Base-by-base conservation (phyloP, 2,888 invertebrate species). In the Epistrophe grossulariae region DNA sequence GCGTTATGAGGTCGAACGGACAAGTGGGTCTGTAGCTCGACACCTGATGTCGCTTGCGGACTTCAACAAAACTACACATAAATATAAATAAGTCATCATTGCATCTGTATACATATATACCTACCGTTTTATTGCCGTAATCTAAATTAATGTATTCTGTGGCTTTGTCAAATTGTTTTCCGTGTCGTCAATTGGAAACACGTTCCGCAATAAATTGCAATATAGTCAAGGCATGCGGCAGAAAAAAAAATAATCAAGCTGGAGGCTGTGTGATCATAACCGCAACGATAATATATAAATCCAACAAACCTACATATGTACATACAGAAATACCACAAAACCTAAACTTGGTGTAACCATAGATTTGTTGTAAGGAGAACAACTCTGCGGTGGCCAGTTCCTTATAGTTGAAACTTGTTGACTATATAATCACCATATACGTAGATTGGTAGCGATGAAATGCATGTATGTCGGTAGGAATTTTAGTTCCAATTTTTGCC, bases 91-190 rank as follows among this genome's bases (percentile, higher is more conserved):
- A 45, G 55, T 3, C n/a, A n/a, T 4, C 38, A 19, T 28, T 19
- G n/a, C 28, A 55, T 28, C 4, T n/a, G n/a, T 15, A 9, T n/a
- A 52, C 10, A 1, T 52, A 24, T 2, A 1, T 60, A 40, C 50
- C 31, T 24, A 24, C 1, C 24, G 28, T 45, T 73, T 78, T 64
- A 82, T 82, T 60, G 81, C 62, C 72, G 73, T 40, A 68, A 85
- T 74, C 78, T 24, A 24, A 82, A 85, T 74, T 82, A 74, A 79
- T 82, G 64, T 64, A 78, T 79, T 85, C 74, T 74, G 59, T 11
- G 74, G 74, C 68, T 74, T 82, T 82, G 78, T 81, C 85, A 70
- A 85, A 85, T 85, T 79, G 81, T 71, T 80, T 81, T 85, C 81
- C 84, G 84, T 73, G 81, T 74, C 73, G 79, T 59, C 59, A 48